These are phyloP conservation scores for Seira sanloemensis DNA, from an alignment of 2,888 invertebrate genomes.

Conservation along the genomic window DNA sequence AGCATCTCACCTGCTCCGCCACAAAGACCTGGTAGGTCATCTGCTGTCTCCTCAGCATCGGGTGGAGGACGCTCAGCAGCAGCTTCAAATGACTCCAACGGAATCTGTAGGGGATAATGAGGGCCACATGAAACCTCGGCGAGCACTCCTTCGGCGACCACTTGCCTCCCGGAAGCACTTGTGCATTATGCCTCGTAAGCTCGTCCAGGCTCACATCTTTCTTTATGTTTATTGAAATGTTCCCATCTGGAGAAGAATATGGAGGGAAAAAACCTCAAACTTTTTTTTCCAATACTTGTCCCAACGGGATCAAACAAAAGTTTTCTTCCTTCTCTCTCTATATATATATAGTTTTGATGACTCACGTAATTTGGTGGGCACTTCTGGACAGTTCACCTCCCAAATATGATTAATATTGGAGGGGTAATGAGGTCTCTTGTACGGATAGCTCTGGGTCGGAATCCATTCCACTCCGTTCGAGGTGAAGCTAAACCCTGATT, in stretches of 20 bases:
- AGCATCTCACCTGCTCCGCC: slow-evolving; percentile 80
- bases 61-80: slow-evolving; percentile 77
- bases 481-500: background rate
- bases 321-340: background rate
- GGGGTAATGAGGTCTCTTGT: slow-evolving; percentile 37
- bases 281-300: background rate
- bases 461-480: slow-evolving; percentile 41
- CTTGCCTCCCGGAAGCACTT: slow-evolving; percentile 82
- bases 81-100: slow-evolving; percentile 76
- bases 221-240: slow-evolving; percentile 65
- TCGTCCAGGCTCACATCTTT: slow-evolving; percentile 57
- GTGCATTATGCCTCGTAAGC: slow-evolving; percentile 40
- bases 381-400: slow-evolving; percentile 62
- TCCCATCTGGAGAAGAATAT: slow-evolving; percentile 48
- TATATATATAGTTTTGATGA: too few species aligned
- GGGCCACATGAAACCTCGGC: slow-evolving; percentile 84
- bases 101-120: slow-evolving; percentile 71
- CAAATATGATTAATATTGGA: slow-evolving; percentile 59
- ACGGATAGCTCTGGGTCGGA: slow-evolving; percentile 62
- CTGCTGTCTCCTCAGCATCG: slow-evolving; percentile 78
- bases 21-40: slow-evolving; percentile 78
- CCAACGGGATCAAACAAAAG: background rate
- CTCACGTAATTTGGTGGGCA: slow-evolving; percentile 57
- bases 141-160: slow-evolving; percentile 86
- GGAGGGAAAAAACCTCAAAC: background rate